phyloP scores from a whole-genome alignment of 2,113 vertebrate genomes.

The Dicaeum eximium region DNA sequence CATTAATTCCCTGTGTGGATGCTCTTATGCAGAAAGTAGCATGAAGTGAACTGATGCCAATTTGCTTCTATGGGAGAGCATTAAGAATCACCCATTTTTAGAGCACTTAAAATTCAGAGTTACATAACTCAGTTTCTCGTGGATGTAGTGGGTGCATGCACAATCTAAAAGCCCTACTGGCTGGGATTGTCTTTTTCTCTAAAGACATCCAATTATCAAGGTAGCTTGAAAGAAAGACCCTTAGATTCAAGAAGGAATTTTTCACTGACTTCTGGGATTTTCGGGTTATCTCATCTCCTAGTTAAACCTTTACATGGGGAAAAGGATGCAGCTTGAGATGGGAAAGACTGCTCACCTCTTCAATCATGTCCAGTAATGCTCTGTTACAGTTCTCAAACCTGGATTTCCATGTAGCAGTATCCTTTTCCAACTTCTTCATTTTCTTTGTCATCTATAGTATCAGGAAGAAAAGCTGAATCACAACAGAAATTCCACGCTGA shows the following conservation, averaged over 20 bases:
- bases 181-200: not conserved
- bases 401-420: conserved; percentile 89
- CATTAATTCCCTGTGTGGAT: not conserved
- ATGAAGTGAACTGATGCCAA: not conserved
- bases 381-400: conserved; percentile 97
- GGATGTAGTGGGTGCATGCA: not conserved
- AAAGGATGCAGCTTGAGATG: not conserved
- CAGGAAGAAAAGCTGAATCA: not conserved
- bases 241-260: not conserved
- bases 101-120: conserved; percentile 32
- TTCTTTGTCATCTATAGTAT: conserved; percentile 89
- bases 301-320: not conserved
- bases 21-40: conserved; percentile 5
- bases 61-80: not conserved
- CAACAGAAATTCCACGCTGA: not conserved
- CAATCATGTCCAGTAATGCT: conserved; percentile 91
- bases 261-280: not conserved
- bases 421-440: conserved; percentile 95
- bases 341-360: conserved; percentile 81
- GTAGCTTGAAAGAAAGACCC: not conserved
- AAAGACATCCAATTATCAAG: not conserved
- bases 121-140: not conserved
- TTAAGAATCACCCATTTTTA: not conserved
- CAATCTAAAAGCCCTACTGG: not conserved
- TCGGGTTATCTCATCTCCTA: not conserved